Conservation (phyloP, 2,888 invertebrate genomes). For the Cyclophora albipunctata region DNA sequence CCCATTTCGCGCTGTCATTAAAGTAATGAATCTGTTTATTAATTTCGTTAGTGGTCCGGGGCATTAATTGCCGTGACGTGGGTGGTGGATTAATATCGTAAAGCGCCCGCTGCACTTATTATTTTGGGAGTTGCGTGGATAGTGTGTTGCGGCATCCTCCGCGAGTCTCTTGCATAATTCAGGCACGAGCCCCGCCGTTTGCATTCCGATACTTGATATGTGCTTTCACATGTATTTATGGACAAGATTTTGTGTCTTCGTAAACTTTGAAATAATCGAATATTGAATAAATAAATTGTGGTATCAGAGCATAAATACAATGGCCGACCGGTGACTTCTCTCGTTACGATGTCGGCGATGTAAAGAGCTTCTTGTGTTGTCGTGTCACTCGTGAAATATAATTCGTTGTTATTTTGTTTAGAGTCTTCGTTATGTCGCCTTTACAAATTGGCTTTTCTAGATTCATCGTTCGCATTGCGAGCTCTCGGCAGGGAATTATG, state of each 20-base stretch:
- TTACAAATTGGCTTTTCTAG: slow-evolving; percentile 66
- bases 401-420: slow-evolving; percentile 57
- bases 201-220: slow-evolving; percentile 75
- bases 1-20: slow-evolving; percentile 50
- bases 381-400: slow-evolving; percentile 67
- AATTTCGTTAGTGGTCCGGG: slow-evolving; percentile 18
- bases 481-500: slow-evolving; percentile 43
- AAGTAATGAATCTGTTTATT: slow-evolving; percentile 43
- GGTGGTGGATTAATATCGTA: slow-evolving; percentile 32
- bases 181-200: slow-evolving; percentile 69
- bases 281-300: slow-evolving; percentile 70
- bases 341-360: slow-evolving; percentile 74
- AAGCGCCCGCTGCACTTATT: slow-evolving; percentile 36
- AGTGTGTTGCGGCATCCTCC: slow-evolving; percentile 61
- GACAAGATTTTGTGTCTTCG: slow-evolving; percentile 75
- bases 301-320: slow-evolving; percentile 70
- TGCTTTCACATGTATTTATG: slow-evolving; percentile 76
- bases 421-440: slow-evolving; percentile 69
- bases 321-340: slow-evolving; percentile 64
- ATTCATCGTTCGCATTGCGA: slow-evolving; percentile 45
- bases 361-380: slow-evolving; percentile 66
- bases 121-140: slow-evolving; percentile 62
- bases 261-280: slow-evolving; percentile 53
- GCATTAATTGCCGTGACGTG: slow-evolving; percentile 24
- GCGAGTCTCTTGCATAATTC: slow-evolving; percentile 67